Evolutionary conservation across 2,113 vertebrate genomes (phyloP), one percentile per base, ranked within the genome.

Genomic region (Cyprinus carpio): DNA sequence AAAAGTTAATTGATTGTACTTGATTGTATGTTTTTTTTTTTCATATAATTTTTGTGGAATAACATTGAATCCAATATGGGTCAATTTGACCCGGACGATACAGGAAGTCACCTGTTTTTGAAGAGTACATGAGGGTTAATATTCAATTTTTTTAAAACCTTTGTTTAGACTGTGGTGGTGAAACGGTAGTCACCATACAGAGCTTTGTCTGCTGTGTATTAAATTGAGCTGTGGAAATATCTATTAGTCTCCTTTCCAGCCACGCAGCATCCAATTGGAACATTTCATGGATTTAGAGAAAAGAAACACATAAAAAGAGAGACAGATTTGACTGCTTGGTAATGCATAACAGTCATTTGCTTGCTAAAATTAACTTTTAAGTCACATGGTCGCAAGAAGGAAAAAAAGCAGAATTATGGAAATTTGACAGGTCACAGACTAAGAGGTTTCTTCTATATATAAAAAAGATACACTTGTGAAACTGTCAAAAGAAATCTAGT

Each of bases 201-300:
- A 18, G 15, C 58, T 64, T 65, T 29, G 37, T 46, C 58, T 27
- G 58, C 37, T 80, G 58, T 80, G 58, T 29, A 18, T 80, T 80
- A n/a, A 62, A 64, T 18, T 80, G 58, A 64, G 58, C 58, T 64
- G n/a, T 65, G 78, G n/a, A 27, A 81, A 81, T 62, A 46, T 65
- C 37, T 46, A 43, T 43, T 11, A 18, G 37, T 43, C 13, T 79
- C 7, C 64, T 80, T 80, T 80, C n/a, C 58, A 80, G 8, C 23
- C 25, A 80, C 2, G 7, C 18, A 40, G 15, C 37, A 2, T 65
- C 9, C 9, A 51, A 1, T 62, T 43, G 43, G 25, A 76, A 31
- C 25, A 54, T 54, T 51, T 49, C 29, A 56, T 83, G 65, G 27
- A 56, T 72, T 34, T 37, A 78, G 20, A 34, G 60, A 31, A n/a